Conservation (phyloP, 2,797 vertebrate genomes). For the Australoheros facetus region DNA sequence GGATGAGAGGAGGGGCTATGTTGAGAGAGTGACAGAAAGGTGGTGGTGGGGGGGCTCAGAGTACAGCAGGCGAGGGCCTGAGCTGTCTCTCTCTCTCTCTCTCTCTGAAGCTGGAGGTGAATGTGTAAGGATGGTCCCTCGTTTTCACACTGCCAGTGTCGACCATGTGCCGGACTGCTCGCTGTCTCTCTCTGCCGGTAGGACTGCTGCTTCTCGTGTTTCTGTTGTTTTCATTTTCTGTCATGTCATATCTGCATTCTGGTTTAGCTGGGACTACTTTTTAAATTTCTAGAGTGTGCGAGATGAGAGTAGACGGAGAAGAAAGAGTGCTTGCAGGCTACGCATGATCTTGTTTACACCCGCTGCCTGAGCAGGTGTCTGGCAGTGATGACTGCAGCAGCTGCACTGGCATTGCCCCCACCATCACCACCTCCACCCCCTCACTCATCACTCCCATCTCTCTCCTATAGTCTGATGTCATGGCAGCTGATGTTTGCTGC, state of each 20-base stretch:
- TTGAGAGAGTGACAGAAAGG: constrained; percentile 44
- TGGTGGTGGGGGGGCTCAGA: constrained; percentile 33
- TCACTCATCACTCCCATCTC: constrained; percentile 14
- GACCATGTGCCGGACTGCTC: constrained; percentile 54
- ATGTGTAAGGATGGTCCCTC: constrained; percentile 67
- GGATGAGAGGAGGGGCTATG: constrained; percentile 36
- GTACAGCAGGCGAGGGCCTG: constrained; percentile 58
- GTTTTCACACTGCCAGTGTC: constrained; percentile 45
- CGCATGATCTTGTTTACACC: constrained; percentile 34
- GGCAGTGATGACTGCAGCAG: constrained; percentile 70
- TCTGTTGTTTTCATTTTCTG: background rate
- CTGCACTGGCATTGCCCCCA: constrained; percentile 44
- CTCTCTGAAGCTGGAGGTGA: constrained; percentile 47
- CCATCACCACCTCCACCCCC: background rate
- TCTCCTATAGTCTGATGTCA: constrained; percentile 72
- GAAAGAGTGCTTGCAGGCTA: background rate
- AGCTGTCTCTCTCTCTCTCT: constrained; percentile 45
- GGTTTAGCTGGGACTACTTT: background rate
- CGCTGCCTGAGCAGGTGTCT: constrained; percentile 58
- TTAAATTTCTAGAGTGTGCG: background rate
- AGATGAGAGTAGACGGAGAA: constrained; percentile 1
- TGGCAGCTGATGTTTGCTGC: constrained; percentile 51
- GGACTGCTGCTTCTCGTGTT: constrained; percentile 24
- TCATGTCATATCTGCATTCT: constrained; percentile 9
- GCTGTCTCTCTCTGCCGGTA: constrained; percentile 54